These are phyloP conservation scores for Melanotus villosus DNA, from an alignment of 2,888 invertebrate genomes.

Conservation along the genomic window DNA sequence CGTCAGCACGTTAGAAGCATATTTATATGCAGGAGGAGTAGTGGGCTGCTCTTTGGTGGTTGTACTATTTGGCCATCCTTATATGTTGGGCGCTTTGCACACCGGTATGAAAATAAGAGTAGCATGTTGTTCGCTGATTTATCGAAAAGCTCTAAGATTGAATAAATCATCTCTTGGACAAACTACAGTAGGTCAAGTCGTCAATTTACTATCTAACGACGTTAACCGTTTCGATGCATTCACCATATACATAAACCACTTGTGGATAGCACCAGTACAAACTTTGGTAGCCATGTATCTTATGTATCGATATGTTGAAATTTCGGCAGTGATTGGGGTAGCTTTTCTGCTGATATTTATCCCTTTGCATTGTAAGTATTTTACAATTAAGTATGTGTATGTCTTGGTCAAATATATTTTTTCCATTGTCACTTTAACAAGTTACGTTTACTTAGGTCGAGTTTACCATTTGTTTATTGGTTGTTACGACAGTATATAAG, in stretches of 20 bases:
- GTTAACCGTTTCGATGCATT: slow-evolving; percentile 92
- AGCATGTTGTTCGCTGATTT: slow-evolving; percentile 88
- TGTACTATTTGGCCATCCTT: slow-evolving; percentile 79
- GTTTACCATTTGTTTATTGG: no score
- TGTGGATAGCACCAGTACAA: slow-evolving; percentile 88
- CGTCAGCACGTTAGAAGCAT: slow-evolving; percentile 73
- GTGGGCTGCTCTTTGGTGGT: slow-evolving; percentile 81
- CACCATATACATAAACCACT: slow-evolving; percentile 84
- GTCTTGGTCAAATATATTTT: no score
- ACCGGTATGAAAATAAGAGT: slow-evolving; percentile 90
- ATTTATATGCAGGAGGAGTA: slow-evolving; percentile 83
- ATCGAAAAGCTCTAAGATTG: slow-evolving; percentile 75
- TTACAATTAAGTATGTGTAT: background rate
- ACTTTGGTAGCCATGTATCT: slow-evolving; percentile 81
- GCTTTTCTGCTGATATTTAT: slow-evolving; percentile 70
- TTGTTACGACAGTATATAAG: no score
- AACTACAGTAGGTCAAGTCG: slow-evolving; percentile 82
- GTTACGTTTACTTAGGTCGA: no score
- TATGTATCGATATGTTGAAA: slow-evolving; percentile 77
- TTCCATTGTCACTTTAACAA: no score
- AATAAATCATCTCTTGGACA: slow-evolving; percentile 81
- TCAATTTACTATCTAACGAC: slow-evolving; percentile 95
- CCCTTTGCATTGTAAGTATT: slow-evolving; percentile 64
- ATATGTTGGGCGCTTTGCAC: slow-evolving; percentile 87
- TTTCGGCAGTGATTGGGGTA: slow-evolving; percentile 73